phyloP scores from a whole-genome alignment of 2,797 vertebrate genomes.

The Spinus olivaceus region DNA sequence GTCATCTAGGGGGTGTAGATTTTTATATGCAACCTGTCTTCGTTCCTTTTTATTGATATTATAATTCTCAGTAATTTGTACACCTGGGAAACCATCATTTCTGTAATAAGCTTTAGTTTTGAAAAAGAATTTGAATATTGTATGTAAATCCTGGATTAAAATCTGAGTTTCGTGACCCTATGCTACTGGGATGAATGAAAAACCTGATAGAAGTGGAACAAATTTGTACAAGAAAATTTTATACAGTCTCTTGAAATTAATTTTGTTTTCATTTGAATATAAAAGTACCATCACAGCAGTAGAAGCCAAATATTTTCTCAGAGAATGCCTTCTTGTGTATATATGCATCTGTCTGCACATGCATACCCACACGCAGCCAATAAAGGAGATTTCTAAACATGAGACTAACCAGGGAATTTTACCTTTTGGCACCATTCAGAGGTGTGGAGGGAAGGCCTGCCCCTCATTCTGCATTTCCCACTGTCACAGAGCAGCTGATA shows the following conservation, averaged over 20 bases:
- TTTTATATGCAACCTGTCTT: not conserved
- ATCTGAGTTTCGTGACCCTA: not conserved
- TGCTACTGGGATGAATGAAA: not conserved
- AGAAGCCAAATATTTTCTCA: not conserved
- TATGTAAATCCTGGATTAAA: conserved; percentile 3
- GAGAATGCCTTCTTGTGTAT: not conserved
- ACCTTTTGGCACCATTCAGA: not conserved
- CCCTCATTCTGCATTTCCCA: not conserved
- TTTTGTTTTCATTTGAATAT: not conserved
- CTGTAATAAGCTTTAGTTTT: conserved; percentile 1
- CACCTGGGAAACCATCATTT: not conserved
- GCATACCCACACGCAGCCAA: not conserved
- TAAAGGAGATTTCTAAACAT: not conserved
- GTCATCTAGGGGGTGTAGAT: not conserved
- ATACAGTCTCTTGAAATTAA: not conserved
- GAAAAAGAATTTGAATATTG: not conserved
- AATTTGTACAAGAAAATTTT: not conserved
- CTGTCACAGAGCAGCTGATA: not conserved
- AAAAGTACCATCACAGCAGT: not conserved
- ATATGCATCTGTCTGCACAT: not conserved
- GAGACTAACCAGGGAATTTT: not conserved
- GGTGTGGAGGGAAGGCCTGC: not conserved
- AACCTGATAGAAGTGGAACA: not conserved
- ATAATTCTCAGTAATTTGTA: not conserved
- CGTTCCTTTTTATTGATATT: not conserved